Evolutionary conservation across 2,888 invertebrate genomes (phyloP), one percentile per base, ranked within the genome.

Genomic region (Ophioninae sp.): DNA sequence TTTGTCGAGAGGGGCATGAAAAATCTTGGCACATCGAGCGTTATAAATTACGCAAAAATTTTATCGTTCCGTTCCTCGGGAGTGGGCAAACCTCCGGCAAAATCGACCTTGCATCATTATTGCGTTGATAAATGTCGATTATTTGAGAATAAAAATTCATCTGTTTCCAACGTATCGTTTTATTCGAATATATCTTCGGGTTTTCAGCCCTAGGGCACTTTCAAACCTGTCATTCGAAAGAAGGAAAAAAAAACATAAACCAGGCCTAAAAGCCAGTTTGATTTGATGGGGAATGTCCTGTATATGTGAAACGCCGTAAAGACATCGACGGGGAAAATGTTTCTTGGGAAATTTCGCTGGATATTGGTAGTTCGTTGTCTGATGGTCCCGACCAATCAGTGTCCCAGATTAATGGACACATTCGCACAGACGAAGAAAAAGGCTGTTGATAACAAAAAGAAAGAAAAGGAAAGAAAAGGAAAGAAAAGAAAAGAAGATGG

Each of bases 311-410:
- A 13, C 20, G 63, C 39, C 59, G 39, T 30, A 3, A 20, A 20
- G 64, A 13, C 30, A 17, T 73, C 51, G 17, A 65, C 13, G 17
- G 63, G 39, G 63, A 22, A 59, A 44, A 17, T 41, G 44, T 73
- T 61, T 56, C 23, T 73, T 56, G 59, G 63, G 41, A 37, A 79
- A 74, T 71, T 63, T 67, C 56, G 64, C 20, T 74, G 59, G 83
- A 80, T 80, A 80, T 83, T 80, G 83, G 83, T 80, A 80, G 77
- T 83, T 81, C 39, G 77, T 56, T 73, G 68, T 20, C 68, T 73
- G 81, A 81, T 78, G 77, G 73, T 77, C 77, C 63, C 83, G 77
- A 78, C 78, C 84, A 84, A 84, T 84, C 84, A 81, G 84, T 72
- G 84, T 67, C 30, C 67, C 72, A 51, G 84, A 81, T 84, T 81